Percentiles rank a stretch among this genome's conserved stretches.
Evolutionary conservation across 2,797 vertebrate genomes (phyloP).

Genomic region (Silurus lanzhouensis): DNA sequence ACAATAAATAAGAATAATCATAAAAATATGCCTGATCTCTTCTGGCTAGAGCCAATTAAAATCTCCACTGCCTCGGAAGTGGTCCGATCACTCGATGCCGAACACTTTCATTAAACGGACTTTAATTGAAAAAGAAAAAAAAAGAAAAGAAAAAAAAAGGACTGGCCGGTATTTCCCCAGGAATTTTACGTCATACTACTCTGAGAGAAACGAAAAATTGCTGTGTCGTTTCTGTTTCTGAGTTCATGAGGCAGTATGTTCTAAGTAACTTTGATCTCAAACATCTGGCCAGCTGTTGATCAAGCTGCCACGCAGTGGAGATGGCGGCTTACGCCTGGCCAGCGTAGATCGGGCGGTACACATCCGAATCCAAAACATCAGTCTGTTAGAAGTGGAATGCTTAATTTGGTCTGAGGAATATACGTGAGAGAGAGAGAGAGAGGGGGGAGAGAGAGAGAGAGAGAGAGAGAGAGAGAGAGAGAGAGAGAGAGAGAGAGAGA

Average conservation of each 20-base stretch:
- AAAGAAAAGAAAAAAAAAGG: too few relatives aligned
- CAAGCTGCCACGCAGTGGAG: neutral
- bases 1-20: constrained; percentile 19
- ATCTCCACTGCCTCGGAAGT: constrained; percentile 6
- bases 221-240: neutral
- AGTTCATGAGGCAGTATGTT: constrained; percentile 36
- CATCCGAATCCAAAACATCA: constrained; percentile 8
- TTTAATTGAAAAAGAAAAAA: too few relatives aligned
- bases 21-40: constrained; percentile 19
- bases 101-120: too few relatives aligned
- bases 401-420: constrained; percentile 29
- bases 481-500: too few relatives aligned
- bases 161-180: constrained; percentile 5
- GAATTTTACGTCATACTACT: neutral
- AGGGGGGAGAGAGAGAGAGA: too few relatives aligned
- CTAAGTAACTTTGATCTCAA: neutral
- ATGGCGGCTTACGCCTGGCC: constrained; percentile 16
- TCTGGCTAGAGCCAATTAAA: neutral
- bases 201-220: too few relatives aligned
- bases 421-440: neutral
- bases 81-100: neutral
- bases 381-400: constrained; percentile 40
- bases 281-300: neutral
- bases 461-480: too few relatives aligned
- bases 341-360: constrained; percentile 24